These are phyloP conservation scores for Delphinus delphis DNA, from an alignment of 2,113 vertebrate species.

Conservation along the genomic window DNA sequence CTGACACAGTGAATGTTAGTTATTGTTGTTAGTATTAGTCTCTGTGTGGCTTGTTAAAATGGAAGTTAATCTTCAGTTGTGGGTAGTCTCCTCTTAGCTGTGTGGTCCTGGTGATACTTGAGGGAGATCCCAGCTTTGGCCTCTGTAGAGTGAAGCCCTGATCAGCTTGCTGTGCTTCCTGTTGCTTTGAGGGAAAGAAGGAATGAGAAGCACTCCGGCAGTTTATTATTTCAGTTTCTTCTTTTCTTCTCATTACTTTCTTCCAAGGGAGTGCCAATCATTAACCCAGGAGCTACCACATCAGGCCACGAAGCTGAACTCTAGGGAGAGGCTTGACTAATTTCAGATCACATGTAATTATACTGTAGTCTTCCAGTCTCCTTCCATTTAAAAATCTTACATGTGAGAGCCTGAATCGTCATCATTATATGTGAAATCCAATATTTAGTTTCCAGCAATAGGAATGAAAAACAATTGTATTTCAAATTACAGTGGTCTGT, in stretches of 20 bases:
- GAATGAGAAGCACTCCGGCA: background rate
- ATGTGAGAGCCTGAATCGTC: conserved; percentile 30
- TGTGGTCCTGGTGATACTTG: background rate
- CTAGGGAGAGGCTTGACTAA: background rate
- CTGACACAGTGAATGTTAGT: background rate
- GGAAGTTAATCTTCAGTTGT: background rate
- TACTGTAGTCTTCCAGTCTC: conserved; percentile 8
- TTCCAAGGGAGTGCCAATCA: background rate
- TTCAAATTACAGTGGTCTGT: conserved; percentile 26
- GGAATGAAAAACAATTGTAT: conserved; percentile 51
- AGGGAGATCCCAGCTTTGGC: background rate
- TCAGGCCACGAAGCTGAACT: background rate
- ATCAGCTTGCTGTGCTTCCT: background rate
- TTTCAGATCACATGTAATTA: conserved; percentile 53
- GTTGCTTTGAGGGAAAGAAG: background rate
- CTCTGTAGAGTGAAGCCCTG: background rate
- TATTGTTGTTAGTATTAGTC: background rate
- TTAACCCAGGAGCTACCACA: background rate
- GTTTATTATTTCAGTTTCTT: background rate
- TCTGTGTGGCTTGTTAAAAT: background rate
- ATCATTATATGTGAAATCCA: conserved; percentile 34
- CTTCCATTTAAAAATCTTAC: conserved; percentile 24
- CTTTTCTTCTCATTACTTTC: background rate
- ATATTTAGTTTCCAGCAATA: conserved; percentile 45
- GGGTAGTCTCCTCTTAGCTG: background rate